Conservation (phyloP, 2,797 vertebrate genomes). For the Leontocebus nigricollis region DNA sequence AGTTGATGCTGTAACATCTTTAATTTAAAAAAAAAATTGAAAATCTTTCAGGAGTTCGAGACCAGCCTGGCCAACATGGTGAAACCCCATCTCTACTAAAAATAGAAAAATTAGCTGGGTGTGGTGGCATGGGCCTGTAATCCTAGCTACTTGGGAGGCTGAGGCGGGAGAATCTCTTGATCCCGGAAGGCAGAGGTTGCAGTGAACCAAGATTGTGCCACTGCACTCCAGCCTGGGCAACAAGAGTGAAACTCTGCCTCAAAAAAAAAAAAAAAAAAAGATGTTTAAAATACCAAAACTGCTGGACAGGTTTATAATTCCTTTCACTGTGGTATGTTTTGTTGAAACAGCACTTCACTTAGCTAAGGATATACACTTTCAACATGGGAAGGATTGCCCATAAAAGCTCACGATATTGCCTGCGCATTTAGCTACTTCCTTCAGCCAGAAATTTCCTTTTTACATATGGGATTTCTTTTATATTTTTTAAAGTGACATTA, state of each 20-base stretch:
- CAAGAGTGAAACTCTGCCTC: not conserved
- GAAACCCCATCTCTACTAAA: not conserved
- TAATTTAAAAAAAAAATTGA: not conserved
- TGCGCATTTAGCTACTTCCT: not conserved
- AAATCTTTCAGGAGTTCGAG: not conserved
- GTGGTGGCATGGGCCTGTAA: not conserved
- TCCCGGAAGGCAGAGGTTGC: not conserved
- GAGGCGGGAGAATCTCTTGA: not conserved
- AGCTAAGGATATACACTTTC: not conserved
- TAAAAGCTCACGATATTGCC: not conserved
- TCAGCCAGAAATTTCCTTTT: conserved; percentile 3
- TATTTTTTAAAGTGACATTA: not conserved
- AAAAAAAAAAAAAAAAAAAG: not conserved
- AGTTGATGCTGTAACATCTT: not conserved
- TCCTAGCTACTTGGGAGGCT: not conserved
- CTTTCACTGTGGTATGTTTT: not conserved
- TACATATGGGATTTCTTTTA: not conserved
- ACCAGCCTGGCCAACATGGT: not conserved
- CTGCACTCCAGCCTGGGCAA: not conserved
- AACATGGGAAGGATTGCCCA: not conserved
- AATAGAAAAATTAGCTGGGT: not conserved
- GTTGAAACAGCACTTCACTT: not conserved
- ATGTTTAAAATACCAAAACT: not conserved
- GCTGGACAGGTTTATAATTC: not conserved
- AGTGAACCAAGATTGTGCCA: not conserved